Conservation (phyloP, 2,113 vertebrate genomes). For the Muntiacus reevesi region DNA sequence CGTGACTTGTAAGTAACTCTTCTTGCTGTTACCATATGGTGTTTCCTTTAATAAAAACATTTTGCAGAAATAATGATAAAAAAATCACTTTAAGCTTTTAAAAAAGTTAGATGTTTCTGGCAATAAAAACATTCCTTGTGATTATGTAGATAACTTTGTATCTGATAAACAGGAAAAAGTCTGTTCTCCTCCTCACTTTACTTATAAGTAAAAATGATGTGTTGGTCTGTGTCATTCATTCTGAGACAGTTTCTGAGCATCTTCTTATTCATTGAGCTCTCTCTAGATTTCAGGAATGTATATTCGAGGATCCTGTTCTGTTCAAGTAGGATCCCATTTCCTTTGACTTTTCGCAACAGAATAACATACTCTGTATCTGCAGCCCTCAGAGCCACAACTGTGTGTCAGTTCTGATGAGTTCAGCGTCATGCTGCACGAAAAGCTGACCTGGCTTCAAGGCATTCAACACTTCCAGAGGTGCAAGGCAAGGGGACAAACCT, state of each 20-base stretch:
- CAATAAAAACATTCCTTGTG: conserved; percentile 49
- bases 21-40: conserved; percentile 74
- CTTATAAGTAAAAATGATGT: not conserved
- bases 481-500: not conserved
- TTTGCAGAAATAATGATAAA: conserved; percentile 74
- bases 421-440: not conserved
- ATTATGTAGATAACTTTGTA: not conserved
- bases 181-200: not conserved
- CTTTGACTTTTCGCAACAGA: not conserved
- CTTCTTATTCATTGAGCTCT: not conserved
- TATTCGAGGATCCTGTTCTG: not conserved
- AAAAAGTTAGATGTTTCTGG: conserved; percentile 63
- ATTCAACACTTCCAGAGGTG: not conserved
- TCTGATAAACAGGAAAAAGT: conserved; percentile 26
- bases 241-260: not conserved
- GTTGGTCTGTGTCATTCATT: not conserved
- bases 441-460: not conserved
- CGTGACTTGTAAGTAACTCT: conserved; percentile 73
- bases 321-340: not conserved
- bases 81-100: conserved; percentile 59
- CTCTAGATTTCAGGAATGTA: not conserved
- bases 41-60: conserved; percentile 77
- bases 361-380: not conserved
- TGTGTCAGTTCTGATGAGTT: not conserved
- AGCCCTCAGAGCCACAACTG: not conserved